Evolutionary conservation across 2,113 vertebrate genomes (phyloP).

Genomic region (human (Homo sapiens)): GRCh38 chr6:92039501-92040000

Average conservation of each 20-base stretch:
- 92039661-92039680: neutral
- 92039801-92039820: neutral
- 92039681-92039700: neutral
- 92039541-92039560: neutral
- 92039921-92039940: neutral
- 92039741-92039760: neutral
- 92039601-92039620: no score
- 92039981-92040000: neutral
- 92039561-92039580: fast-evolving
- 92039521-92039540: neutral
- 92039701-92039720: fast-evolving
- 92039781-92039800: neutral
- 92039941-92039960: neutral
- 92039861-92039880: neutral
- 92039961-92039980: neutral
- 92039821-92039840: neutral
- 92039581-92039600: fast-evolving
- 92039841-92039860: neutral
- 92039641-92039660: neutral
- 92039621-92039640: neutral
- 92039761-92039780: neutral
- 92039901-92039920: neutral
- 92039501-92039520: neutral
- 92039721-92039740: neutral
- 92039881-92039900: neutral